Evolutionary conservation across 2,113 vertebrate species (phyloP).

Genomic region (Ochotona curzoniae): DNA sequence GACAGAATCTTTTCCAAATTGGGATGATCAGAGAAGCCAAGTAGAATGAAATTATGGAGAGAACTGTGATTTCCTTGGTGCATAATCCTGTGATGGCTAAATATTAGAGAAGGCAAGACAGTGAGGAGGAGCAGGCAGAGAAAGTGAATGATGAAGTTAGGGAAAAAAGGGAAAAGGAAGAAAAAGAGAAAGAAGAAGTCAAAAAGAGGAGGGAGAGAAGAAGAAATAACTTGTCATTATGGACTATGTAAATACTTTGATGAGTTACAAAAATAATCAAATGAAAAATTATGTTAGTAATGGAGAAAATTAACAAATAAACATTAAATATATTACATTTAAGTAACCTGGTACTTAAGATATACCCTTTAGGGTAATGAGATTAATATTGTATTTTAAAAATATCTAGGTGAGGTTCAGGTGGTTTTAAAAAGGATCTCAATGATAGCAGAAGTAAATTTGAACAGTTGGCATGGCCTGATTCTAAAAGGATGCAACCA

Average conservation of each 20-base stretch:
- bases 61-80: neutral
- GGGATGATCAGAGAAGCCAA: slow-evolving; percentile 63
- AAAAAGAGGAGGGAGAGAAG: neutral
- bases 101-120: neutral
- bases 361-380: neutral
- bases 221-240: neutral
- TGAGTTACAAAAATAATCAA: neutral
- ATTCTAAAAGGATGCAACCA: neutral
- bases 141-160: neutral
- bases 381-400: neutral
- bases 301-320: neutral
- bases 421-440: neutral
- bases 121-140: neutral
- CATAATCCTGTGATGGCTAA: slow-evolving; percentile 22
- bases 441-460: neutral
- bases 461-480: neutral
- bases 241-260: neutral
- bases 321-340: too few species aligned
- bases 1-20: slow-evolving; percentile 52
- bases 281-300: neutral
- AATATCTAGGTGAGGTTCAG: neutral
- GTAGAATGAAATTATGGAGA: slow-evolving; percentile 55
- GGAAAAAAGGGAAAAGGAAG: neutral
- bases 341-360: neutral
- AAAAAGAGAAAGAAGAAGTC: neutral